Evolutionary conservation across 1,140 invertebrate genomes (phyloP).

Genomic region (Argopecten irradians): DNA sequence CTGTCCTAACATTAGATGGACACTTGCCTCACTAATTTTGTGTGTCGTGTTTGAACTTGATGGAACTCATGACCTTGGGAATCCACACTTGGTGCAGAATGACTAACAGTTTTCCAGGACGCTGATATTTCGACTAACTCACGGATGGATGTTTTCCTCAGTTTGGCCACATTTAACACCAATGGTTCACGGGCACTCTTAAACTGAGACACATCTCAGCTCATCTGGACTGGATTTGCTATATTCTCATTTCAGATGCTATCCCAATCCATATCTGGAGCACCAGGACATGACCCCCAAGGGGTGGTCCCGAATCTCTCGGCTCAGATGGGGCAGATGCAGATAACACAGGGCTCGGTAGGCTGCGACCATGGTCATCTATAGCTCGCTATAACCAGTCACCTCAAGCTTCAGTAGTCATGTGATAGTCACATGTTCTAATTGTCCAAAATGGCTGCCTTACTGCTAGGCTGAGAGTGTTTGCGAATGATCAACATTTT

Average conservation of each 20-base stretch:
- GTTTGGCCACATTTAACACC: conserved; percentile 9
- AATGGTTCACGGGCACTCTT: neutral
- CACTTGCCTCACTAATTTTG: neutral
- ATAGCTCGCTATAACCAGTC: conserved; percentile 30
- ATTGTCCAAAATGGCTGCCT: conserved; percentile 5
- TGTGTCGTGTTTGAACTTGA: neutral
- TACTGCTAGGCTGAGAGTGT: conserved; percentile 5
- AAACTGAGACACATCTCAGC: neutral
- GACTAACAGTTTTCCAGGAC: neutral
- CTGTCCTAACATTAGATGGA: neutral
- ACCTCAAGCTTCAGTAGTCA: conserved; percentile 42
- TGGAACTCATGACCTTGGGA: conserved; percentile 1
- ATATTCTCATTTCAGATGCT: conserved; percentile 12
- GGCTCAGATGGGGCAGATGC: conserved; percentile 55
- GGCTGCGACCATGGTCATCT: conserved; percentile 38
- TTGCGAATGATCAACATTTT: neutral
- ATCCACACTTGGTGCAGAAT: neutral
- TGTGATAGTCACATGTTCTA: conserved; percentile 7
- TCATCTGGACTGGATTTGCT: neutral
- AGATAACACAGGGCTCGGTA: conserved; percentile 60
- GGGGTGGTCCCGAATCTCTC: conserved; percentile 12
- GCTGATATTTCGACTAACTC: conserved; percentile 13
- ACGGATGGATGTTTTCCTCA: neutral
- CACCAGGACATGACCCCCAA: neutral
- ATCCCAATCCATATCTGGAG: neutral